phyloP scores from a whole-genome alignment of 2,888 invertebrate species.

The Kuschelorhynchus macadamiae region DNA sequence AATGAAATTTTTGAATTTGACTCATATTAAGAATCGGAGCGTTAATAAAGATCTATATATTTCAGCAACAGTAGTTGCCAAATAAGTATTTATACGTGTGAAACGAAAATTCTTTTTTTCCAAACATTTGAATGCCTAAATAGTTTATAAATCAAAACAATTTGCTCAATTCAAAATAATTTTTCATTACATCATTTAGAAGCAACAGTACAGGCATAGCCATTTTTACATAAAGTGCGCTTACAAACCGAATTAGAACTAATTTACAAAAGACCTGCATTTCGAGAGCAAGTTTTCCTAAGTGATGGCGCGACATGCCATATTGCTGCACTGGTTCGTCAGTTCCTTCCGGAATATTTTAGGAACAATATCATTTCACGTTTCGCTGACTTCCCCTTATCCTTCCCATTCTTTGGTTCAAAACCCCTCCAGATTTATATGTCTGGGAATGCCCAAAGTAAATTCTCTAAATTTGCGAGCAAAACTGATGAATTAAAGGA shows the following conservation, averaged over 20 bases:
- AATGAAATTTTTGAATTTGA: background rate
- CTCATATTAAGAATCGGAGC: background rate
- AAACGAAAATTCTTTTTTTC: background rate
- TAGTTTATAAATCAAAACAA: background rate
- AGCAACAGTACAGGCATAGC: background rate
- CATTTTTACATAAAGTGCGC: background rate
- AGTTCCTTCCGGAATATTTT: too few relatives aligned
- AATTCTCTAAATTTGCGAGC: too few relatives aligned
- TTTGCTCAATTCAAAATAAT: background rate
- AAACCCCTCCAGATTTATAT: too few relatives aligned
- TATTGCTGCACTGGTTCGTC: too few relatives aligned
- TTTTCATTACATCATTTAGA: background rate
- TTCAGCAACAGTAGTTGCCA: background rate
- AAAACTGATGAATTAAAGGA: too few relatives aligned
- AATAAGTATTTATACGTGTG: background rate
- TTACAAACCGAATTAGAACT: background rate
- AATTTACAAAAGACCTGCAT: background rate
- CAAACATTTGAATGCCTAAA: background rate
- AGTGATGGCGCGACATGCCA: too few relatives aligned
- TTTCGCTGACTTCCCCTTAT: too few relatives aligned
- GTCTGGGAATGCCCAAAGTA: too few relatives aligned
- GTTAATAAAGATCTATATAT: background rate
- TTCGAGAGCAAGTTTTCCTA: too few relatives aligned
- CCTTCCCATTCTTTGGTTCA: too few relatives aligned
- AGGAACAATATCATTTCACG: too few relatives aligned